These are phyloP conservation scores for Babyrousa celebensis DNA, from an alignment of 2,797 vertebrate genomes.

Conservation along the genomic window DNA sequence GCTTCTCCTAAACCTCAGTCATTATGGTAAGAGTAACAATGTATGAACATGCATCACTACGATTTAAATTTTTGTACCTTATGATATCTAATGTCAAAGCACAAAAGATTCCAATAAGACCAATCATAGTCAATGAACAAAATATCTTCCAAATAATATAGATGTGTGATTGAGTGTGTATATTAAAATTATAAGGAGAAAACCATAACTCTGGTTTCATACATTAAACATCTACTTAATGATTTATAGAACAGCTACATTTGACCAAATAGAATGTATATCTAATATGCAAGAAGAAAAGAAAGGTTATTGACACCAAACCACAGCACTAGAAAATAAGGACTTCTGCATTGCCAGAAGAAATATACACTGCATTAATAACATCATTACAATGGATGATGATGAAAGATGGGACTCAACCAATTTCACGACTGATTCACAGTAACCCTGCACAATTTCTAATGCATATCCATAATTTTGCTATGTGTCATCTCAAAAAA, in stretches of 20 bases:
- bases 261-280: not conserved
- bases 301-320: not conserved
- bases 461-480: not conserved
- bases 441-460: not conserved
- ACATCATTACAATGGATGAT: not conserved
- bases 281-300: not conserved
- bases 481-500: conserved; percentile 1
- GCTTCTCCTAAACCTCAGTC: not conserved
- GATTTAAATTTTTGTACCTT: conserved; percentile 20
- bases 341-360: not conserved
- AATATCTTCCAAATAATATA: not conserved
- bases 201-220: not conserved
- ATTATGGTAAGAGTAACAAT: not conserved
- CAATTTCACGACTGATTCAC: not conserved
- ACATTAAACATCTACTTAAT: not conserved
- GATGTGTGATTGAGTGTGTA: not conserved
- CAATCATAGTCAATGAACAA: not conserved
- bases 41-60: not conserved
- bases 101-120: not conserved
- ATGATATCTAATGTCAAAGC: not conserved
- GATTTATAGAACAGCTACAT: not conserved
- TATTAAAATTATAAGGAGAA: not conserved
- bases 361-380: not conserved
- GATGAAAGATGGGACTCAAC: not conserved
- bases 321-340: not conserved